Base-by-base conservation (phyloP, 1,140 invertebrate genomes). In the Drosophila biarmipes region DNA sequence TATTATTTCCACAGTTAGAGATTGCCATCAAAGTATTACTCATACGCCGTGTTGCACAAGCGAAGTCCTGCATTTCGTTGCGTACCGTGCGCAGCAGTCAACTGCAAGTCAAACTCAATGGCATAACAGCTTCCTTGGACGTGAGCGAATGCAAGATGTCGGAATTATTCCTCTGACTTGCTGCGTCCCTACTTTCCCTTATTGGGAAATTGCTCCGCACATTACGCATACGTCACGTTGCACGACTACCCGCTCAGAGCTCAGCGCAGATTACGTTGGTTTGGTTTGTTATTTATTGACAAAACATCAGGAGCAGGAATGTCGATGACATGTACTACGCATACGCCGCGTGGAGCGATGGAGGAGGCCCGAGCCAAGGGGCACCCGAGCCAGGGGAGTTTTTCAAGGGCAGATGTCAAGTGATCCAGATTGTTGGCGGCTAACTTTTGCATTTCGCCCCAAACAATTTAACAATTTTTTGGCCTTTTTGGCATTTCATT, bases 211-310 rank as follows among this genome's bases (percentile, higher is more conserved):
- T 31, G 10, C 37, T 24, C 24, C 19, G 17, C 11, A 24, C 27
- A 49, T 71, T 37, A 67, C 63, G 63, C 63, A 67, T 51, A 67
- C 63, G 61, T 11, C 38, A 58, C 31, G 38, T 59, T 63, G 61
- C 8, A 27, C 54, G 38, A 8, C 35, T 21, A 37, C 4, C 17
- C 14, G 24, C 24, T 24, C 24, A 37, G n/a, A 10, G 12, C 27
- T 21, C 17, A 24, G 24, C 54, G 38, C 59, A 63, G 59, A 59
- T 61, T 63, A 27, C 55, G 31, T 40, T 71, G 71, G 38, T 35
- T 61, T 72, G 45, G 42, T 61, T 73, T 74, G 57, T 63, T 63
- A 49, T 74, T 74, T 74, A 74, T 74, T 74, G 72, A 74, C 68
- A 74, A 74, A 74, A 74, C 72, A 74, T 55, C 58, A 56, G n/a